phyloP scores from a whole-genome alignment of 1,140 invertebrate genomes.

The Cyclina sinensis region DNA sequence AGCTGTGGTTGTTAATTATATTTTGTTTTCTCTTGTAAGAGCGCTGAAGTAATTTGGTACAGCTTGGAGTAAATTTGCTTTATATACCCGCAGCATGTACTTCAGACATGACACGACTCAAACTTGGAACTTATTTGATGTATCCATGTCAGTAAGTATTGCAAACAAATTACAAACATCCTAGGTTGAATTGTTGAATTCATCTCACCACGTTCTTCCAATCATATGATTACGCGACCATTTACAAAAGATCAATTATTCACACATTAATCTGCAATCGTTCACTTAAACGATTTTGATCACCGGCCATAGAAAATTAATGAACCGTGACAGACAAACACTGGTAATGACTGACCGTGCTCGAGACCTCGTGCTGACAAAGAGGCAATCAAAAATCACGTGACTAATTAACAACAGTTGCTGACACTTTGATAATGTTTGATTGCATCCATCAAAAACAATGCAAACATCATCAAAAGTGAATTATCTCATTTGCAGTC shows the following conservation, averaged over 20 bases:
- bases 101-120: slow-evolving; percentile 22
- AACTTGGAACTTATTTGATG: not conserved
- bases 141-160: not conserved
- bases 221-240: slow-evolving; percentile 15
- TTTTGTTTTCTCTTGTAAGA: not conserved
- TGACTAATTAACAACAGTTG: slow-evolving; percentile 2
- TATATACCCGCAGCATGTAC: not conserved
- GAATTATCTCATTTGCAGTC: not conserved
- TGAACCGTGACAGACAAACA: slow-evolving; percentile 14
- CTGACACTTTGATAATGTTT: slow-evolving; percentile 33
- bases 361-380: not conserved
- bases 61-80: slow-evolving; percentile 20
- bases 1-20: not conserved
- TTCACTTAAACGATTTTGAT: slow-evolving; percentile 6
- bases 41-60: not conserved
- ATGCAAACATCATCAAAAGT: slow-evolving; percentile 5
- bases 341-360: not conserved
- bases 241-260: slow-evolving; percentile 34
- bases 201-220: slow-evolving; percentile 28
- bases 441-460: not conserved
- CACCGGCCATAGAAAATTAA: slow-evolving; percentile 6
- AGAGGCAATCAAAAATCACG: slow-evolving; percentile 28
- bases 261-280: slow-evolving; percentile 36
- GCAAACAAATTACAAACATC: slow-evolving; percentile 35
- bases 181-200: slow-evolving; percentile 13